phyloP scores from a whole-genome alignment of 2,113 vertebrate genomes.

The Protobothrops flavoviridis region DNA sequence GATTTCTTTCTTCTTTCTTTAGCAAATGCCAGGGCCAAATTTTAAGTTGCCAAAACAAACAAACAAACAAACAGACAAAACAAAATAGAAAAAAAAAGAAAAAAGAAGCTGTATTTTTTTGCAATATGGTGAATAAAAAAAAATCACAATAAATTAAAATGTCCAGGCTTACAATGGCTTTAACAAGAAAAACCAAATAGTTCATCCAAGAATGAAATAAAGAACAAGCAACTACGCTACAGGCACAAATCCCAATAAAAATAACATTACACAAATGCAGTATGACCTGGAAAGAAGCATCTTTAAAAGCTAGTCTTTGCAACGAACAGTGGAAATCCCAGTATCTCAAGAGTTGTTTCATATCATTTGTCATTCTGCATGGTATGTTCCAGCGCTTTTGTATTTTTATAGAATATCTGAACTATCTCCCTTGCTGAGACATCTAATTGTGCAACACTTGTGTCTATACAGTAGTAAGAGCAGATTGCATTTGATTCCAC shows the following conservation, averaged over 20 bases:
- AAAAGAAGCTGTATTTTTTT: neutral
- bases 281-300: neutral
- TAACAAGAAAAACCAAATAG: neutral
- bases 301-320: neutral
- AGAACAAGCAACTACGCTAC: neutral
- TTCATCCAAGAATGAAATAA: neutral
- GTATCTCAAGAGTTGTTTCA: neutral
- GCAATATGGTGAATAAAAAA: neutral
- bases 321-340: neutral
- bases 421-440: neutral
- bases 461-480: neutral
- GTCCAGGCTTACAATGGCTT: neutral
- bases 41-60: neutral
- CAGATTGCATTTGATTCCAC: neutral
- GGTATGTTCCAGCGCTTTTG: neutral
- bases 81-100: neutral
- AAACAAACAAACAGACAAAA: neutral
- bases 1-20: slow-evolving; percentile 23
- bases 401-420: neutral
- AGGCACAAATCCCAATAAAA: neutral
- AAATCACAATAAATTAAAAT: neutral
- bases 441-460: neutral
- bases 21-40: neutral
- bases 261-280: neutral
- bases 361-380: neutral